Evolutionary conservation across 2,113 vertebrate genomes (phyloP).

Genomic region (Propithecus coquereli): DNA sequence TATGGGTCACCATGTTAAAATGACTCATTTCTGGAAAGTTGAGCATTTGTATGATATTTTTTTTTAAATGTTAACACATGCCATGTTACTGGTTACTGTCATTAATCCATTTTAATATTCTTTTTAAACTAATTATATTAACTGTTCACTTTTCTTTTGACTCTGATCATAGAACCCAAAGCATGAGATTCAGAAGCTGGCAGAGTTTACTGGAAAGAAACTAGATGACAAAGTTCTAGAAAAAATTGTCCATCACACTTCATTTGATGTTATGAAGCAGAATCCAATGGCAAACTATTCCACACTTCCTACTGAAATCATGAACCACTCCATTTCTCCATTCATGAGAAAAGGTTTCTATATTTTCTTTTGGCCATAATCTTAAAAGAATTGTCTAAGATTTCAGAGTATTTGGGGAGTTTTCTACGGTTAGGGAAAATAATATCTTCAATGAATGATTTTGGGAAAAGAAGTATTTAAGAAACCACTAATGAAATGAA

Average conservation of each 20-base stretch:
- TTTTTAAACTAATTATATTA: conserved; percentile 29
- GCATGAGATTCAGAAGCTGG: conserved; percentile 74
- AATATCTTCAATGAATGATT: not conserved
- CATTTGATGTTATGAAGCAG: conserved; percentile 72
- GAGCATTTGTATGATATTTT: not conserved
- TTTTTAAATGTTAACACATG: not conserved
- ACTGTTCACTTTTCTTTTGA: not conserved
- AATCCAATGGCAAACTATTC: conserved; percentile 72
- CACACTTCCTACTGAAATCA: not conserved
- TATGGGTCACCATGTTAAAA: not conserved
- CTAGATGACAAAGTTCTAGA: conserved; percentile 60
- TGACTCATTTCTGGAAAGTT: not conserved
- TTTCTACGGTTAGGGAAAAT: conserved; percentile 4
- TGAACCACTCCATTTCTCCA: conserved; percentile 73
- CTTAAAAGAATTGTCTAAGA: not conserved
- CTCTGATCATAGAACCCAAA: conserved; percentile 59
- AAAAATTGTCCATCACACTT: conserved; percentile 65
- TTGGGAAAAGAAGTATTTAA: not conserved
- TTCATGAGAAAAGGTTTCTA: conserved; percentile 78
- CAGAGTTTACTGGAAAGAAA: conserved; percentile 71
- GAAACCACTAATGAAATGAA: not conserved
- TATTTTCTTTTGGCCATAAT: not conserved
- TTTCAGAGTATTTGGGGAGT: not conserved
- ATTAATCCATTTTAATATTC: not conserved
- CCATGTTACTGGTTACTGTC: not conserved